These are phyloP conservation scores for Melolontha melolontha DNA, from an alignment of 2,888 invertebrate species.

Conservation along the genomic window DNA sequence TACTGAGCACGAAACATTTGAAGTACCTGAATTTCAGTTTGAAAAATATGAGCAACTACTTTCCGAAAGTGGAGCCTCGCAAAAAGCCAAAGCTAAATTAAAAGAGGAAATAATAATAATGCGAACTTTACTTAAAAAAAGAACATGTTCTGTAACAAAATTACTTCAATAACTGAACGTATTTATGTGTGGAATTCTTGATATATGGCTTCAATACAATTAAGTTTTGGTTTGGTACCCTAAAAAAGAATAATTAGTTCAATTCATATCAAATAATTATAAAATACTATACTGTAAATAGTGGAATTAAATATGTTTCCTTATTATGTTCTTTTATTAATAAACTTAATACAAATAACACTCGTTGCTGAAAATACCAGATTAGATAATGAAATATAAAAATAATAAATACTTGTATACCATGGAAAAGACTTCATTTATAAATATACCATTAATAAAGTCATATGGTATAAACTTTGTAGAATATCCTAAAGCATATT, in stretches of 20 bases:
- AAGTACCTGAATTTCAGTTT: conserved; percentile 9
- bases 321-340: conserved; percentile 61
- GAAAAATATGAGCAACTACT: conserved; percentile 9
- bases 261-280: conserved; percentile 5
- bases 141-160: conserved; percentile 1
- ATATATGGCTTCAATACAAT: conserved; percentile 62
- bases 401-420: conserved; percentile 53
- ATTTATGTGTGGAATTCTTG: conserved; percentile 47
- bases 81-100: conserved; percentile 1
- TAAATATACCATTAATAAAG: conserved; percentile 62
- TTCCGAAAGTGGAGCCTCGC: background rate
- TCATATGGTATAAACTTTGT: conserved; percentile 60
- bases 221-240: conserved; percentile 61
- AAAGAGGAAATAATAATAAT: conserved; percentile 21
- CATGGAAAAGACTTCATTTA: conserved; percentile 66
- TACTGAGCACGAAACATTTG: conserved; percentile 1
- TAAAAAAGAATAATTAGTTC: conserved; percentile 49
- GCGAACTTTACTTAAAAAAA: conserved; percentile 1
- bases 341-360: conserved; percentile 63
- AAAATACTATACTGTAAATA: conserved; percentile 60
- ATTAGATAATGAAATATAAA: conserved; percentile 28
- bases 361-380: conserved; percentile 59
- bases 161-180: background rate
- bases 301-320: conserved; percentile 56
- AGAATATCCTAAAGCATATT: conserved; percentile 57